Evolutionary conservation across 2,888 invertebrate genomes (phyloP), one percentile per base, ranked within the genome.

Genomic region (Epinotia ramella): DNA sequence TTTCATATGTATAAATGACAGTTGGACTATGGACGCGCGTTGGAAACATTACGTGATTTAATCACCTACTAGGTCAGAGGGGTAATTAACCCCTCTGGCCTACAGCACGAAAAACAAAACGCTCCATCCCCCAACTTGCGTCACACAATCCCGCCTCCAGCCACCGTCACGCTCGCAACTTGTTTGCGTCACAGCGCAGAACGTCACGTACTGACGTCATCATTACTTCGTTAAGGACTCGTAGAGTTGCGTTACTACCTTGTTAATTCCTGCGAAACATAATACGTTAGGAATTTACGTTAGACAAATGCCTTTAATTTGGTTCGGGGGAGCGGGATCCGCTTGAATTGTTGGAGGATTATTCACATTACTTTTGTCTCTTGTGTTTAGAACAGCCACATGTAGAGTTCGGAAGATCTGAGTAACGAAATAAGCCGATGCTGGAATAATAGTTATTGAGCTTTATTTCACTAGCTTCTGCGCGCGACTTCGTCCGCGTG

Each of bases 191-290:
- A 88, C 85, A 78, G 73, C 72, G 79, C 81, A 78, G 71, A 73
- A 79, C 81, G 84, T 83, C 86, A 83, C 82, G 84, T 81, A 6
- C 71, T 70, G 75, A 70, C 65, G 74, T 77, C 76, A 74, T 80
- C 83, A 80, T 87, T 87, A 88, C 86, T 87, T 86, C 81, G 84
- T 87, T 84, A 86, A 79, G 79, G 77, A 79, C 80, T 81, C 80
- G 77, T 80, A 81, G 83, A 81, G 83, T 82, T 80, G 77, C 80
- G 80, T 82, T 82, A 77, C 73, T 77, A 73, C 79, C 78, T 78
- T 80, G 81, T 81, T 73, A 73, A 73, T 60, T 66, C 60, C 49
- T 66, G 7, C 53, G 63, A 71, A 63, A 71, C 66, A 60, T 65
- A 66, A 66, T 66, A 66, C 73, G 72, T 63, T 49, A 70, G 69